Conservation (phyloP, 1,140 invertebrate species). For the Papilio dardanus region DNA sequence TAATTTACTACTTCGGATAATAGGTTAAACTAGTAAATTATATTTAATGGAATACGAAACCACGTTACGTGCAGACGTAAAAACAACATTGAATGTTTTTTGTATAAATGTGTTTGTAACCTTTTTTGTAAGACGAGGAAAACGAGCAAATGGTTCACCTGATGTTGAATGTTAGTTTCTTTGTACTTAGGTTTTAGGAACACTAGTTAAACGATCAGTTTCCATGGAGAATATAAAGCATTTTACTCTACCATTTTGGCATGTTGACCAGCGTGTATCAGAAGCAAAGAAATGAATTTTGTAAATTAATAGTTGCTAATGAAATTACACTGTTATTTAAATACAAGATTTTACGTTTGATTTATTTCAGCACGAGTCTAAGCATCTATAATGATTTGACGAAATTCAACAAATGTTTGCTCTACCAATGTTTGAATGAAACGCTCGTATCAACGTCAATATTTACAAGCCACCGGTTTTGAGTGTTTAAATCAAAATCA, state of each 20-base stretch:
- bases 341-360: neutral
- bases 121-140: neutral
- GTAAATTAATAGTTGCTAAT: neutral
- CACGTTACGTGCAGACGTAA: neutral
- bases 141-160: neutral
- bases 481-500: slow-evolving; percentile 46
- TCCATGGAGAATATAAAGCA: no score
- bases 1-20: slow-evolving; percentile 16
- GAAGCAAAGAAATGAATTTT: neutral
- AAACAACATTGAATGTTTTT: neutral
- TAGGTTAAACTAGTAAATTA: slow-evolving; percentile 20
- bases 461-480: slow-evolving; percentile 44
- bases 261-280: neutral
- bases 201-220: neutral
- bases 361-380: neutral
- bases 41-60: slow-evolving; percentile 14
- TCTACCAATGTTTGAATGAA: neutral
- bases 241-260: neutral
- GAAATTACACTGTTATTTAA: neutral
- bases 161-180: neutral
- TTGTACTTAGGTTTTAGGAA: neutral
- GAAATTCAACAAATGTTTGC: slow-evolving; percentile 4
- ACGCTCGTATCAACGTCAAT: slow-evolving; percentile 41
- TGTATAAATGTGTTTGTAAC: neutral
- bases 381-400: slow-evolving; percentile 41